phyloP scores from a whole-genome alignment of 1,140 invertebrate genomes.

The Ceratosolen fusciceps region DNA sequence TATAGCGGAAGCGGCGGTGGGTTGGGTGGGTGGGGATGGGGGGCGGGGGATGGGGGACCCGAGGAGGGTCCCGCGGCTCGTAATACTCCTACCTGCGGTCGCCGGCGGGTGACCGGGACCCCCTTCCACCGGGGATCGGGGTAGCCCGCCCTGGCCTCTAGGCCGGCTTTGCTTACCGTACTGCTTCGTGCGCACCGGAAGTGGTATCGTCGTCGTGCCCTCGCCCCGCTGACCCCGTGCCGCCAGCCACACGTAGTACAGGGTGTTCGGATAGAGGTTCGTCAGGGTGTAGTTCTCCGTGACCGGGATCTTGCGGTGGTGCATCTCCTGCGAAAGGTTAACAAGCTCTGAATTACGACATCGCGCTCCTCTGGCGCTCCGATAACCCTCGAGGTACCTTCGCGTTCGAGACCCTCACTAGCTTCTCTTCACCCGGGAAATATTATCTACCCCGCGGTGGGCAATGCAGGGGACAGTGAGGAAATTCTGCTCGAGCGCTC shows the following conservation, averaged over 20 bases:
- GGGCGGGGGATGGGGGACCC: constrained; percentile 33
- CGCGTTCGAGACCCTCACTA: too few relatives aligned
- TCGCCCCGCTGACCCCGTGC: constrained; percentile 92
- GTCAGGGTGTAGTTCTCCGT: constrained; percentile 88
- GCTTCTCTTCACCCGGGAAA: too few relatives aligned
- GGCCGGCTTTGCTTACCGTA: constrained; percentile 86
- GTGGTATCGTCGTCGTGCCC: constrained; percentile 93
- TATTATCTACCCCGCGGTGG: not conserved
- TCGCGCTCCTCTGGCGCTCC: not conserved
- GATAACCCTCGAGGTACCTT: not conserved
- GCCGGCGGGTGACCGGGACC: constrained; percentile 50
- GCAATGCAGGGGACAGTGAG: not conserved
- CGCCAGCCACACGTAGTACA: constrained; percentile 96
- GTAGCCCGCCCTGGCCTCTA: not conserved
- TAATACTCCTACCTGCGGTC: constrained; percentile 68
- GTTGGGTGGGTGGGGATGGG: constrained; percentile 54
- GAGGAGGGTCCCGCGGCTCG: too few relatives aligned
- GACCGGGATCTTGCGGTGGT: constrained; percentile 82
- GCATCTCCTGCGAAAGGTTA: constrained; percentile 71
- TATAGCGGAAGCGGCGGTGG: constrained; percentile 65
- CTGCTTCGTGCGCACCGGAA: constrained; percentile 94
- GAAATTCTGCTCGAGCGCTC: not conserved
- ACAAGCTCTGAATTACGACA: not conserved
- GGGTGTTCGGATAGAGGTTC: constrained; percentile 92
- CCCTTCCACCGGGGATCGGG: not conserved